Evolutionary conservation across 2,888 invertebrate genomes (phyloP).

Genomic region (Aradus depressus): DNA sequence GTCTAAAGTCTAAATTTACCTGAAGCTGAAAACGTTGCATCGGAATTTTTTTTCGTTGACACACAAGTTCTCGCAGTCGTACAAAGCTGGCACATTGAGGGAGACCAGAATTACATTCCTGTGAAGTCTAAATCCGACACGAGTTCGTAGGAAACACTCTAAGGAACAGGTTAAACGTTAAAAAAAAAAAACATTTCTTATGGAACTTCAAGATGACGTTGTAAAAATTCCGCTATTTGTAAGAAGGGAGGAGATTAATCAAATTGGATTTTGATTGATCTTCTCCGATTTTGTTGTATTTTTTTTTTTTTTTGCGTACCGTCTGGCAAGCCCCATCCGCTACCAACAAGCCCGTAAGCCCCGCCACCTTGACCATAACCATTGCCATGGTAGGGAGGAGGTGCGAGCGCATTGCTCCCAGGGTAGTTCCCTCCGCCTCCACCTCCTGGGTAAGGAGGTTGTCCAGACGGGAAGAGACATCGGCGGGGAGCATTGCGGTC

Average conservation of each 20-base stretch:
- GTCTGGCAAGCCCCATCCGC: conserved; percentile 26
- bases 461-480: conserved; percentile 27
- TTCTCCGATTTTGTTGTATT: neutral
- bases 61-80: conserved; percentile 66
- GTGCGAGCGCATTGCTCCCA: neutral
- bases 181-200: no score
- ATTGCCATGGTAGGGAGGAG: conserved; percentile 9
- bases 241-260: neutral
- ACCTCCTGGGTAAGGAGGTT: conserved; percentile 7
- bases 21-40: conserved; percentile 66
- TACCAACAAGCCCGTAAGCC: conserved; percentile 26
- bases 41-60: conserved; percentile 56
- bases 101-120: conserved; percentile 55
- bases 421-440: neutral
- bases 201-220: no score
- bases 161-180: conserved; percentile 27
- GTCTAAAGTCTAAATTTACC: conserved; percentile 39
- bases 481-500: conserved; percentile 51
- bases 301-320: conserved; percentile 23
- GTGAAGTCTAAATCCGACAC: conserved; percentile 62
- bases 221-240: no score
- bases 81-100: conserved; percentile 52
- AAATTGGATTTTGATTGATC: conserved; percentile 1
- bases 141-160: conserved; percentile 66
- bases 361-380: conserved; percentile 24